phyloP scores from a whole-genome alignment of 2,888 invertebrate genomes.

The Hyposoter didymator region DNA sequence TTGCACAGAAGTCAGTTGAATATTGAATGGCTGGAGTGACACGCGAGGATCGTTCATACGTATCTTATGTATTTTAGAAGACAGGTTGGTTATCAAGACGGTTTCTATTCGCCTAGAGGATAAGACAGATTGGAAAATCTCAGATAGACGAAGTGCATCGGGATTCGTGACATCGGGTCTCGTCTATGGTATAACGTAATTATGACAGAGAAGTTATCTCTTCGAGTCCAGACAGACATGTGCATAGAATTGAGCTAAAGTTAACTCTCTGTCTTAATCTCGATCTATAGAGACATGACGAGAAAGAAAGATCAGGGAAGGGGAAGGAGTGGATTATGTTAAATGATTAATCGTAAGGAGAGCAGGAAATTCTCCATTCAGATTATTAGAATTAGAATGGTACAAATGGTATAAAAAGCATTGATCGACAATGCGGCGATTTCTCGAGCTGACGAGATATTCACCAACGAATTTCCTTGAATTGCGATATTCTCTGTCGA shows the following conservation, averaged over 20 bases:
- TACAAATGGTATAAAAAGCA: conserved; percentile 17
- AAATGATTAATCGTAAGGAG: conserved; percentile 62
- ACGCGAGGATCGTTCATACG: background rate
- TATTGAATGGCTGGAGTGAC: background rate
- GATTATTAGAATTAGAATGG: conserved; percentile 49
- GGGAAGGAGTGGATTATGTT: conserved; percentile 35
- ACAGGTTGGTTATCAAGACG: conserved; percentile 29
- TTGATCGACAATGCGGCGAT: conserved; percentile 13
- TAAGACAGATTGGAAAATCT: conserved; percentile 14
- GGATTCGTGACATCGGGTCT: conserved; percentile 5
- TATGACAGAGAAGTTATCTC: conserved; percentile 26
- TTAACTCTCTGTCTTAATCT: conserved; percentile 42
- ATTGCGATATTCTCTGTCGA: conserved; percentile 3
- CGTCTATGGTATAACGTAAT: conserved; percentile 60
- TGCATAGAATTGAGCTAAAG: conserved; percentile 59
- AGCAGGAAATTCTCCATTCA: conserved; percentile 53
- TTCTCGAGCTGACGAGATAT: conserved; percentile 37
- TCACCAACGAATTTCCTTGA: background rate
- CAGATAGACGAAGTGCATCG: conserved; percentile 27
- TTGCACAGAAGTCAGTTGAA: background rate
- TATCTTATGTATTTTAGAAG: background rate
- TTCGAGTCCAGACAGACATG: conserved; percentile 55
- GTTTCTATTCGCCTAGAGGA: conserved; percentile 10
- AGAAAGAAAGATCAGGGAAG: background rate
- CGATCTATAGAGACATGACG: background rate